phyloP scores from a whole-genome alignment of 2,888 invertebrate genomes.

The Dicycla oo region DNA sequence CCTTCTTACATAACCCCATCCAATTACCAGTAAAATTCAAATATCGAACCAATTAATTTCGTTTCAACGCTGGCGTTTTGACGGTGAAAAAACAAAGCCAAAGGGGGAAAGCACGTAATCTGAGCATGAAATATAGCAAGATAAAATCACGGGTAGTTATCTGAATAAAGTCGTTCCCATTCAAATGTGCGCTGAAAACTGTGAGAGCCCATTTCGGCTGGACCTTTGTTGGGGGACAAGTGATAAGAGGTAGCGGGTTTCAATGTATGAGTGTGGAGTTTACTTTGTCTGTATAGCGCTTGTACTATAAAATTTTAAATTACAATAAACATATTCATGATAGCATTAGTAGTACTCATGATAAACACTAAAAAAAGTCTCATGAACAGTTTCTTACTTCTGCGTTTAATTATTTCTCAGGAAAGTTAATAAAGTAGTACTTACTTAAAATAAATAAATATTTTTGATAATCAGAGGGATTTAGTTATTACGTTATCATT shows the following conservation, averaged over 20 bases:
- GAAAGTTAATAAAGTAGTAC: neutral
- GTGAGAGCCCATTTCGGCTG: constrained; percentile 79
- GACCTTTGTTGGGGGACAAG: constrained; percentile 73
- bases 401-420: neutral
- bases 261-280: neutral
- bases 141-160: constrained; percentile 83
- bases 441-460: neutral
- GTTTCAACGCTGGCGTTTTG: constrained; percentile 54
- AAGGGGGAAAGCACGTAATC: constrained; percentile 70
- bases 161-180: constrained; percentile 87
- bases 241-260: constrained; percentile 25
- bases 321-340: neutral
- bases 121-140: constrained; percentile 81
- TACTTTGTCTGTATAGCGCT: neutral
- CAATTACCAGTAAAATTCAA: constrained; percentile 59
- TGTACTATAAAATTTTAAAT: neutral
- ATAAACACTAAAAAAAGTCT: too few species aligned
- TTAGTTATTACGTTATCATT: neutral
- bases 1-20: constrained; percentile 36
- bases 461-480: neutral
- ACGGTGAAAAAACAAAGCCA: constrained; percentile 59
- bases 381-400: neutral
- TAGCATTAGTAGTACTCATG: too few species aligned
- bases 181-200: constrained; percentile 85
- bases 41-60: constrained; percentile 61